Conservation (phyloP, 2,888 invertebrate species). For the Thecocarcelia acutangulata region DNA sequence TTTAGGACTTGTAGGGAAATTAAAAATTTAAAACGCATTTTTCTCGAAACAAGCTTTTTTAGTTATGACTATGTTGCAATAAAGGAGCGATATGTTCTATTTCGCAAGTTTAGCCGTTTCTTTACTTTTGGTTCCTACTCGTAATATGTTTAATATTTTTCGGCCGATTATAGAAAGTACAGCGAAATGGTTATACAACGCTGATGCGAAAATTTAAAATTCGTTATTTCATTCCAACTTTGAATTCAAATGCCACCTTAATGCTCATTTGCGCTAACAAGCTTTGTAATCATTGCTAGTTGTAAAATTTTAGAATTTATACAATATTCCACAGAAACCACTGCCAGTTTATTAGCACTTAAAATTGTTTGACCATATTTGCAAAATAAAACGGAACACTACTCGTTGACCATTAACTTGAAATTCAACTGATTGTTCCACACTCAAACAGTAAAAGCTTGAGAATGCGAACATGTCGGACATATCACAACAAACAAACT, state of each 20-base stretch:
- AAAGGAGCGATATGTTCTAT: no score
- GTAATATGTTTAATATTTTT: no score
- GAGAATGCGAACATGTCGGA: slow-evolving; percentile 13
- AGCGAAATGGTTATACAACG: no score
- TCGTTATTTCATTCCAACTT: no score
- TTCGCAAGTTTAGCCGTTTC: no score
- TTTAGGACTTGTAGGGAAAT: no score
- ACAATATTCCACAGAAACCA: slow-evolving; percentile 37
- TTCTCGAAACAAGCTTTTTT: no score
- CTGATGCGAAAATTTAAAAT: no score
- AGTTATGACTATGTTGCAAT: no score
- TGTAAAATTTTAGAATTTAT: slow-evolving; percentile 25
- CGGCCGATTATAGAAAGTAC: no score
- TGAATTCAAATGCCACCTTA: slow-evolving; percentile 27
- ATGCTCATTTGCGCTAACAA: slow-evolving; percentile 21
- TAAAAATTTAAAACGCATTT: no score
- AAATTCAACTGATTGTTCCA: slow-evolving; percentile 24
- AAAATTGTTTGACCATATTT: slow-evolving; percentile 35
- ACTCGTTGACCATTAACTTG: slow-evolving; percentile 31
- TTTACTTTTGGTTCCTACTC: no score
- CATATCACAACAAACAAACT: slow-evolving; percentile 10
- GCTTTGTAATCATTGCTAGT: slow-evolving; percentile 11
- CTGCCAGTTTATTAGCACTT: slow-evolving; percentile 41
- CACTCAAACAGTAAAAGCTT: slow-evolving; percentile 36
- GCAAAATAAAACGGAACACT: slow-evolving; percentile 54